Base-by-base conservation (phyloP, 2,797 vertebrate genomes). In the Triplophysa yarkandensis region DNA sequence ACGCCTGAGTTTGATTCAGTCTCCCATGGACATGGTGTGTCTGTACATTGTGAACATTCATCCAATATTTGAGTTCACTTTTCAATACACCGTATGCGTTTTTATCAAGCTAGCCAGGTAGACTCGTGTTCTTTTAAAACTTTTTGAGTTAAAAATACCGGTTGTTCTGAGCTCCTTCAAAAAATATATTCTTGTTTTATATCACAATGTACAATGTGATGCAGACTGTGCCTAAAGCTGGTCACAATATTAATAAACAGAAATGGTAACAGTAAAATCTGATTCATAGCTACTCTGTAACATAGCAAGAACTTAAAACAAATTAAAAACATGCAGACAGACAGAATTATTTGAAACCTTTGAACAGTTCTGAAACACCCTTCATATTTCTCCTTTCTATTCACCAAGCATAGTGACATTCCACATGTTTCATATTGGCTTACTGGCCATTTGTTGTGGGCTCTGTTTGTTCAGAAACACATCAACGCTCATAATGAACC, bases 161-260 rank as follows among this genome's bases (percentile, higher is more conserved):
- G 39, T 65, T 65, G 50, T 57, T 63, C 54, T 65, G 52, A 68
- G 72, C 68, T 78, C 66, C 46, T 36, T 13, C 28, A 54, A 74
- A 76, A 16, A 46, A 73, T 58, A 58, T 66, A 76, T 74, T 74
- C 50, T 43, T 64, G 68, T 52, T 43, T 46, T 69, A 61, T 52
- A 68, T 66, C 76, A 76, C 60, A 76, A 46, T 67, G 64, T 48
- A 65, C 65, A 48, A 63, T 67, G 34, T 77, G 27, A 65, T 65
- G 50, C 61, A 44, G 36, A 66, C 50, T 77, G 63, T 77, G 63
- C 21, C n/a, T 4, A 81, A 43, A 68, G 43, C 50, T 50, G 57
- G 62, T 58, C 23, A 68, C 77, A 68, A 64, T 16, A 67, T 25
- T 52, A 27, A 32, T 76, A 21, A 44, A 65, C 14, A 54, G 27